Percentiles rank a stretch among this genome's conserved stretches.
Conservation (phyloP, 2,113 vertebrate species). For the Nymphicus hollandicus region DNA sequence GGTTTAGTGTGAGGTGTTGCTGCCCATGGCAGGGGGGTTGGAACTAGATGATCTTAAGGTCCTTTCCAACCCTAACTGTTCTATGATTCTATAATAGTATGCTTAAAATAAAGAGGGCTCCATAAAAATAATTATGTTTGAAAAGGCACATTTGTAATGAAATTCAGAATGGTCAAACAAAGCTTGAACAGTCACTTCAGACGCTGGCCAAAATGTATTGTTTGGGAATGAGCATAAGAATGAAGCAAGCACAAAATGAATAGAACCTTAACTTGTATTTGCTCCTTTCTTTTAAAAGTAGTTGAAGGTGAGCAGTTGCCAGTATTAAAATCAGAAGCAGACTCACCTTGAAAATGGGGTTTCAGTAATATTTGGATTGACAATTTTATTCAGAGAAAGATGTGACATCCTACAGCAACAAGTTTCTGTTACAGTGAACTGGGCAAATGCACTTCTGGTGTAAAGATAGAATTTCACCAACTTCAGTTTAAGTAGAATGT, state of each 20-base stretch:
- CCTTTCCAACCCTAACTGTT: too few species aligned
- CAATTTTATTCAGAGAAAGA: not conserved
- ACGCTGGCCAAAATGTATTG: not conserved
- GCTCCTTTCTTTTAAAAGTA: not conserved
- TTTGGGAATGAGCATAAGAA: not conserved
- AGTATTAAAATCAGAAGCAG: not conserved
- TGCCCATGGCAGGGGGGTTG: too few species aligned
- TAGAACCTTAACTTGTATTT: not conserved
- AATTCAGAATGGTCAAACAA: not conserved
- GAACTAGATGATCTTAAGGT: too few species aligned
- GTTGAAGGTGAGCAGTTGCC: not conserved
- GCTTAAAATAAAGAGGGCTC: not conserved
- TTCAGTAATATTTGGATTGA: not conserved
- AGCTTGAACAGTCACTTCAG: not conserved
- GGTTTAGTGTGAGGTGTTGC: too few species aligned
- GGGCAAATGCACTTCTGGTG: not conserved
- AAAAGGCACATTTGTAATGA: not conserved
- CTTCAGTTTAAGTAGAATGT: not conserved
- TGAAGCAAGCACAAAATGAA: not conserved
- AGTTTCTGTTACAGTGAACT: not conserved
- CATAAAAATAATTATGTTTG: not conserved
- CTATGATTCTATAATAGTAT: too few species aligned
- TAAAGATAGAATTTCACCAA: not conserved
- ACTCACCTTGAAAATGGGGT: not conserved
- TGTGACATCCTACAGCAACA: not conserved